Base-by-base conservation (phyloP, 2,113 vertebrate genomes). In the Perognathus longimembris region DNA sequence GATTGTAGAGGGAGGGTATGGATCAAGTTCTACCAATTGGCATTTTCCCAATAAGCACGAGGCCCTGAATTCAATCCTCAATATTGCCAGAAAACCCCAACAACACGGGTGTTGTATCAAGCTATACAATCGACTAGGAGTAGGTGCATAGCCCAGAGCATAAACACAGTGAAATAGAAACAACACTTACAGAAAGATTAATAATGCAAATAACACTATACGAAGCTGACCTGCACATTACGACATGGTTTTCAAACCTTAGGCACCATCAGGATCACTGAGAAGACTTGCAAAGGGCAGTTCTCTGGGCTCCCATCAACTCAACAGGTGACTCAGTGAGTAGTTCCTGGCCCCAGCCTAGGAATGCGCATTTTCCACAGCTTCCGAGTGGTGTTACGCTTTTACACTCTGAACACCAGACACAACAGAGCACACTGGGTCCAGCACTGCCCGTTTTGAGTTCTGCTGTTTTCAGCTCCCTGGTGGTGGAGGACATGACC, bases 401-500 rank as follows among this genome's bases (percentile, higher is more conserved):
- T 45, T 45, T 45, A 45, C 5, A n/a, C n/a, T n/a, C n/a, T n/a
- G n/a, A n/a, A n/a, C n/a, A 1, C 0, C 45, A 67, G 11, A 38
- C 5, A 54, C 15, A 54, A 0, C 0, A 5, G 11, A 17, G 4
- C 18, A 32, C 50, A 4, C 45, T 1, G 4, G 26, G 38, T 5
- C 26, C n/a, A 17, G 36, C 59, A 3, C 4, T 1, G 1, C 32
- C 36, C 0, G 0, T 15, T 38, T 74, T 59, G 57, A 84, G 1
- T 59, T 86, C 45, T 22, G 24, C 42, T 63, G 36, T 26, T 92
- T 61, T 73, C 73, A 82, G 66, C 18, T n/a, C 61, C 21, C 14
- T 26, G 69, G 84, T 57, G 50, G 82, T 15, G 45, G 24, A 71
- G 61, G 73, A 8, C 1, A 0, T 50, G 89, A 82, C 85, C 85